Evolutionary conservation across 1,140 invertebrate genomes (phyloP).

Genomic region (Halotydeus destructor): DNA sequence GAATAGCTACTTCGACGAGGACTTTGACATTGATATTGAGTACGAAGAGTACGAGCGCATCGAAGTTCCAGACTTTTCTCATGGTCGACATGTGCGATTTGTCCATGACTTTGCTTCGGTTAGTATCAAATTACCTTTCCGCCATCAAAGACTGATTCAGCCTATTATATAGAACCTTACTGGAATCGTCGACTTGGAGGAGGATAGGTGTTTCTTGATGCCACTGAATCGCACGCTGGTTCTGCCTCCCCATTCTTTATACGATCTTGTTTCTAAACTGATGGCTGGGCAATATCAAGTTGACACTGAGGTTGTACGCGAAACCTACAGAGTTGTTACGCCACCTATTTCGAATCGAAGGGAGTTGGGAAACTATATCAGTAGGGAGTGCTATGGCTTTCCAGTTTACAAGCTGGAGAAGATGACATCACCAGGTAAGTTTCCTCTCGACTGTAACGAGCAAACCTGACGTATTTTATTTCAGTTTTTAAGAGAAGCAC

Average conservation of each 20-base stretch:
- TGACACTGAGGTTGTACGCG: conserved; percentile 47
- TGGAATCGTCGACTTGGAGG: conserved; percentile 58
- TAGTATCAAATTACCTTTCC: conserved; percentile 19
- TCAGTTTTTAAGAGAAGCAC: conserved; percentile 48
- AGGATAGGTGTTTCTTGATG: conserved; percentile 63
- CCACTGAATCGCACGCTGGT: conserved; percentile 51
- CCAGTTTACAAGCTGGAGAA: conserved; percentile 51
- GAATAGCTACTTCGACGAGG: conserved; percentile 40
- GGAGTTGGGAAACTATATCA: conserved; percentile 42
- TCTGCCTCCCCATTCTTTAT: conserved; percentile 44
- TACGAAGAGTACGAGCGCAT: conserved; percentile 47
- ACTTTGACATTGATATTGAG: conserved; percentile 47
- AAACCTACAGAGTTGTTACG: conserved; percentile 48
- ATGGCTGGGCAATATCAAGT: conserved; percentile 57
- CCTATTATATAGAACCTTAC: conserved; percentile 34
- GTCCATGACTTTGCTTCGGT: conserved; percentile 68
- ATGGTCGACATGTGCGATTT: conserved; percentile 51
- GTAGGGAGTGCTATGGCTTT: conserved; percentile 41
- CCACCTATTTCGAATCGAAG: conserved; percentile 44
- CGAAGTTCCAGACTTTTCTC: conserved; percentile 52
- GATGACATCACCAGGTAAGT: conserved; percentile 31
- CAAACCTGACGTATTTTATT: conserved; percentile 20
- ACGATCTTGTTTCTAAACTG: conserved; percentile 58
- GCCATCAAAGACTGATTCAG: background rate
- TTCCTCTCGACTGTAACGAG: background rate